Percentiles rank a stretch among this genome's conserved stretches.
Evolutionary conservation across 1,140 invertebrate species (phyloP).

Genomic region (Nasonia vitripennis): DNA sequence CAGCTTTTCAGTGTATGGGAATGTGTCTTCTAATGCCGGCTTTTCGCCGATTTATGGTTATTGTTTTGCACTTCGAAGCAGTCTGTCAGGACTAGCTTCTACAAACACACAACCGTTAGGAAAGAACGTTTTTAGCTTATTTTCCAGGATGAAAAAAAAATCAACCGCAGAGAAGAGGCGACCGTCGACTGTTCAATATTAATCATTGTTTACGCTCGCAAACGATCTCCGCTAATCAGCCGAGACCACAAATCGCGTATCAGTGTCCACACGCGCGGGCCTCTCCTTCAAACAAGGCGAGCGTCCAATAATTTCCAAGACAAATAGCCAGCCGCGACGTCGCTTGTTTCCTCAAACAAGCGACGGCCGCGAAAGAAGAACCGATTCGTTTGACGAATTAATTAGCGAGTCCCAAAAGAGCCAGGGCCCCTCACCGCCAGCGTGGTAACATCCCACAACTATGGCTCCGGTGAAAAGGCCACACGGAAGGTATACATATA

Average conservation of each 20-base stretch:
- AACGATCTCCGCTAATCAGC: background rate
- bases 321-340: background rate
- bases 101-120: no score
- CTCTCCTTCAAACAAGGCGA: background rate
- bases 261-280: background rate
- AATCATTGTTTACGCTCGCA: background rate
- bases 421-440: background rate
- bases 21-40: background rate
- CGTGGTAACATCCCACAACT: background rate
- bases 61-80: background rate
- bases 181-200: background rate
- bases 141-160: no score
- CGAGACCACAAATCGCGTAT: background rate
- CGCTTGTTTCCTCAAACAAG: background rate
- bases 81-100: no score
- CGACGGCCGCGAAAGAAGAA: background rate
- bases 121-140: no score
- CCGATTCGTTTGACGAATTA: constrained; percentile 28
- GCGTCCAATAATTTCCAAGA: background rate
- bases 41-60: background rate
- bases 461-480: background rate
- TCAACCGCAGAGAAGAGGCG: background rate
- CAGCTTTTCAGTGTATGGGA: background rate
- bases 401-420: constrained; percentile 24
- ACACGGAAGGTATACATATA: background rate